Evolutionary conservation across 2,888 invertebrate species (phyloP).

Genomic region (Diploptera punctata): DNA sequence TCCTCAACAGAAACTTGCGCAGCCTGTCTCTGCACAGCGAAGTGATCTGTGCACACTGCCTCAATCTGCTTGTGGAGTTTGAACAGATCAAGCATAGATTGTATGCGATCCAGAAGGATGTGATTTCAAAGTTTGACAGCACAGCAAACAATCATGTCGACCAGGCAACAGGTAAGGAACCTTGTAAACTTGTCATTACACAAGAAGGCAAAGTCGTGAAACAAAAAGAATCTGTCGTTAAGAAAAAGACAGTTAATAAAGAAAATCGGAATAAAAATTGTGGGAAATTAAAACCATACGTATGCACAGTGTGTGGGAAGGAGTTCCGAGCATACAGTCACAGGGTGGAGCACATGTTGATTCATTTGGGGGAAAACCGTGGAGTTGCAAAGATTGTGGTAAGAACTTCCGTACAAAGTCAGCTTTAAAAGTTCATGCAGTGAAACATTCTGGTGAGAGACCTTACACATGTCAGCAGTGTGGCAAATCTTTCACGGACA

Average conservation of each 20-base stretch:
- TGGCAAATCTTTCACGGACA: conserved; percentile 32
- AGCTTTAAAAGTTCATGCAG: conserved; percentile 37
- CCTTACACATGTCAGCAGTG: conserved; percentile 39
- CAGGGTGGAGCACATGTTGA: conserved; percentile 45
- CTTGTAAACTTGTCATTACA: background rate
- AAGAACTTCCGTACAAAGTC: conserved; percentile 40
- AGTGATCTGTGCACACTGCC: conserved; percentile 34
- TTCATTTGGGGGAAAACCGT: conserved; percentile 44
- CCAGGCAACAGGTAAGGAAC: background rate
- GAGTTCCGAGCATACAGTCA: conserved; percentile 44
- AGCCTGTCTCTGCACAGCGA: conserved; percentile 38
- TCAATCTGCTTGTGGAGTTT: conserved; percentile 31
- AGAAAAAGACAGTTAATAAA: conserved; percentile 1
- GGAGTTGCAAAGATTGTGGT: conserved; percentile 41
- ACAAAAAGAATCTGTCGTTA: background rate
- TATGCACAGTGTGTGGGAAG: conserved; percentile 43
- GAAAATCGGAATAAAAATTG: background rate
- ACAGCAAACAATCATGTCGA: conserved; percentile 30
- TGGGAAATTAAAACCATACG: conserved; percentile 27
- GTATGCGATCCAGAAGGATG: conserved; percentile 16
- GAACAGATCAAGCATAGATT: conserved; percentile 26
- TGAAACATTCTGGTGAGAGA: conserved; percentile 37
- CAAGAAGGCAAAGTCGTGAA: conserved; percentile 26
- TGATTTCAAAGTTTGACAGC: conserved; percentile 29
- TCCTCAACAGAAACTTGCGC: conserved; percentile 31